Evolutionary conservation across 2,888 invertebrate genomes (phyloP), one percentile per base, ranked within the genome.

Genomic region (Aporophyla lueneburgensis): DNA sequence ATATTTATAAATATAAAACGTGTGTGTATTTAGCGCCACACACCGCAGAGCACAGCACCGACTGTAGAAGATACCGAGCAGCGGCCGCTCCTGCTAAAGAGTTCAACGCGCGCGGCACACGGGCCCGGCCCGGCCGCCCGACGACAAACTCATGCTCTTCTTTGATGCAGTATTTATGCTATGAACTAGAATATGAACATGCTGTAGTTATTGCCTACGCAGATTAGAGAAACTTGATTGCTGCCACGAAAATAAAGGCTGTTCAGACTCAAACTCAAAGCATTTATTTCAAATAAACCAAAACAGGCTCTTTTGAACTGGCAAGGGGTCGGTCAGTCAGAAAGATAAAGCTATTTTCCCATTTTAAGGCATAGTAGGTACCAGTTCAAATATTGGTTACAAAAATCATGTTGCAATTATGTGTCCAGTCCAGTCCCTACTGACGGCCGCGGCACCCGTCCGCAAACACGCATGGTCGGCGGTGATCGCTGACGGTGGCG

Each of bases 51-150:
- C 21, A 19, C 5, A 40, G 0, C 16, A 46, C 46, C 40, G 21
- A 5, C 59, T 12, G 46, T 19, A 27, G 40, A 6, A 10, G 24
- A 7, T 12, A 33, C 9, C 27, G 43, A 16, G 14, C 46, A 2
- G 56, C 6, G 27, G 40, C 24, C 61, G 49, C 77, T 43, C 77
- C 46, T 80, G 80, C 43, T 46, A 78, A 78, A 78, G 77, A 78
- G 81, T 80, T 78, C 77, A 78, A 78, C 77, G 77, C 77, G 77
- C 63, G 54, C 43, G 33, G 21, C 4, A 9, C 43, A 27, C 43
- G 21, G 21, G 24, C 24, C 12, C 33, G n/a, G 54, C 33, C 33
- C 33, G 33, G 33, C 33, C 33, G 19, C n/a, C 19, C 27, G 46
- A 49, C 9, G 3, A 1, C 33, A 4, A 5, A 6, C 9, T 21